Evolutionary conservation across 1,140 invertebrate species (phyloP).

Genomic region (Plectus sambesii): DNA sequence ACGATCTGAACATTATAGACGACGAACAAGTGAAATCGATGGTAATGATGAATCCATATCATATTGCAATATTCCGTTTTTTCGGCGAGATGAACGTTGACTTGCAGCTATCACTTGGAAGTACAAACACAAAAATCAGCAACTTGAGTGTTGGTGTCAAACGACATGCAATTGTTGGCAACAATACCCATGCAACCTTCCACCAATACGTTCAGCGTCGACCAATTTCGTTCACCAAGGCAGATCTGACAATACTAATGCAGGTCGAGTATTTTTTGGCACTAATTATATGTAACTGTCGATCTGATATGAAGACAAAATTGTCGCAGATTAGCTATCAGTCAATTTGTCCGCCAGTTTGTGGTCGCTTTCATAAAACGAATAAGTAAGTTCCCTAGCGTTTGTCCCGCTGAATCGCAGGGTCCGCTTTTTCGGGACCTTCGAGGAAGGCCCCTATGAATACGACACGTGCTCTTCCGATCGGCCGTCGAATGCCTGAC

Average conservation of each 20-base stretch:
- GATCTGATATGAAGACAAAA: conserved; percentile 4
- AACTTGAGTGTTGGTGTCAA: conserved; percentile 42
- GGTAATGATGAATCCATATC: conserved; percentile 17
- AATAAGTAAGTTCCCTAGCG: background rate
- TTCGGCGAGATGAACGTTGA: background rate
- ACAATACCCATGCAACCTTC: conserved; percentile 42
- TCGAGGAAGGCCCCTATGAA: too few relatives aligned
- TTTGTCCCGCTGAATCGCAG: too few relatives aligned
- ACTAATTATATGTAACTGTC: background rate
- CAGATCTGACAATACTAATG: conserved; percentile 34
- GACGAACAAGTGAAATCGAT: conserved; percentile 44
- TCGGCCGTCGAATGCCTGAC: too few relatives aligned
- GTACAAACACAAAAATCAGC: conserved; percentile 38
- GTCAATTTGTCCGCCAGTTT: too few relatives aligned
- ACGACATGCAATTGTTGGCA: conserved; percentile 43
- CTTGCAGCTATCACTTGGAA: conserved; percentile 40
- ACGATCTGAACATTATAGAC: conserved; percentile 38
- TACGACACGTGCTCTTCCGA: too few relatives aligned
- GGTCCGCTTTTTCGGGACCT: too few relatives aligned
- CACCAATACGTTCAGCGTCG: conserved; percentile 40
- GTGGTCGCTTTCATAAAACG: too few relatives aligned
- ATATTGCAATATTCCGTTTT: too few relatives aligned
- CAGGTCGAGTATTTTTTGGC: conserved; percentile 20
- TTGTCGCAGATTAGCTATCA: too few relatives aligned
- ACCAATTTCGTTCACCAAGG: conserved; percentile 34